Conservation (phyloP, 2,888 invertebrate genomes). For the Julus scanicus region DNA sequence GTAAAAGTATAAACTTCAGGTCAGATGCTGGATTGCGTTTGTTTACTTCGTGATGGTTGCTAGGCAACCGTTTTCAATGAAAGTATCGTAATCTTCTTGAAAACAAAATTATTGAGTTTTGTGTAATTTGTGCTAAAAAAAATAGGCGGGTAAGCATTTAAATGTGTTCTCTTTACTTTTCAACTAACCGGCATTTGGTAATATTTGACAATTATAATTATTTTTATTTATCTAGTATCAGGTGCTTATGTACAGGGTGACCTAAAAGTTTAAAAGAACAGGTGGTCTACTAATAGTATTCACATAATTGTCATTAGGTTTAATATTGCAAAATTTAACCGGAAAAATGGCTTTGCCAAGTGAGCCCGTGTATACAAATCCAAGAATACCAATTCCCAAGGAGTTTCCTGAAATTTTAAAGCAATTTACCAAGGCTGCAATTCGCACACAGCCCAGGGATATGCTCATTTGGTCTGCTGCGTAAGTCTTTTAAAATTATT, state of each 20-base stretch:
- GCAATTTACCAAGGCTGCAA: constrained; percentile 90
- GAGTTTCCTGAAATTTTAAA: constrained; percentile 84
- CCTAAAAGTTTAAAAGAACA: neutral
- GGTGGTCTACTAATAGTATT: too few relatives aligned
- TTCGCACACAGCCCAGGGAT: constrained; percentile 89
- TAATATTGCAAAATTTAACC: neutral
- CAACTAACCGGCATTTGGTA: neutral
- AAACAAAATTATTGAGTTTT: neutral
- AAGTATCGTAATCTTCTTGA: neutral
- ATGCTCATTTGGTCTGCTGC: constrained; percentile 82
- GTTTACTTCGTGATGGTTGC: neutral
- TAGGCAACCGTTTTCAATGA: neutral
- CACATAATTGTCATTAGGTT: neutral
- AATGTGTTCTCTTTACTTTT: neutral
- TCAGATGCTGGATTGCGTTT: neutral
- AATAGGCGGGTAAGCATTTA: neutral
- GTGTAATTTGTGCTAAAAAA: neutral
- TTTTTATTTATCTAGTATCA: neutral
- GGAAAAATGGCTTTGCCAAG: neutral
- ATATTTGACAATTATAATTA: neutral
- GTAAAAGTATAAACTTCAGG: too few relatives aligned
- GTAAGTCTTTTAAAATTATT: constrained; percentile 61
- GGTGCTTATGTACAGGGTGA: neutral
- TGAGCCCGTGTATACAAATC: constrained; percentile 70
- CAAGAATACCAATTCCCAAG: constrained; percentile 86